Base-by-base conservation (phyloP, 2,888 invertebrate genomes). In the Empis stercorea region DNA sequence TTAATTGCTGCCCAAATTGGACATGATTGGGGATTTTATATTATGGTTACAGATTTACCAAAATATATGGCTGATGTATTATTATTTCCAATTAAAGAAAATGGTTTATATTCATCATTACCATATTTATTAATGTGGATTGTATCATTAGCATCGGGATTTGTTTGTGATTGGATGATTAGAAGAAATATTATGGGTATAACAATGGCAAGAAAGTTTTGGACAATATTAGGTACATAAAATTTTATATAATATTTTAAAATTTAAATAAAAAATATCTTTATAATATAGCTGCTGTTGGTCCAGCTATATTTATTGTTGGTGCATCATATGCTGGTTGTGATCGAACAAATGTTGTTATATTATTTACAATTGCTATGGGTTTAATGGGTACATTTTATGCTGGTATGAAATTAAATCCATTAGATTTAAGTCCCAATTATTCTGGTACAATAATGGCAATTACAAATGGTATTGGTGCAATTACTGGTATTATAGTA, bases 1-100 rank as follows among this genome's bases (percentile, higher is more conserved):
- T 62, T 87, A n/a, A 78, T 86, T 11, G 76, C 76, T 43, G 85
- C 85, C 51, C 84, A 84, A 71, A 71, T 76, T 45, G 77, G 76
- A 10, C 79, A 79, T 62, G 78, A 78, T 61, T 80, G 78, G 77
- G 78, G 79, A 37, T 76, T 79, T 61, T 80, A 75, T 56, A 78
- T 78, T 3, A 76, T 80, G 74, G 74, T 79, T 2, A 77, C 78
- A 1, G 79, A 80, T 61, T 64, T 80, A 47, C 80, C 80, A 11
- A 76, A 75, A 56, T 80, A 79, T 57, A 77, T 79, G 75, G 68
- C 71, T 34, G 75, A 76, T 53, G 74, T 80, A 15, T 63, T 80
- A 53, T 72, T 74, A 54, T 77, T 77, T 62, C 71, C 76, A 45
- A 76, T 80, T 49, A 69, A 73, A 55, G 66, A 75, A 63, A 79